Base-by-base conservation (phyloP, 2,888 invertebrate genomes). In the Baronia brevicornis region DNA sequence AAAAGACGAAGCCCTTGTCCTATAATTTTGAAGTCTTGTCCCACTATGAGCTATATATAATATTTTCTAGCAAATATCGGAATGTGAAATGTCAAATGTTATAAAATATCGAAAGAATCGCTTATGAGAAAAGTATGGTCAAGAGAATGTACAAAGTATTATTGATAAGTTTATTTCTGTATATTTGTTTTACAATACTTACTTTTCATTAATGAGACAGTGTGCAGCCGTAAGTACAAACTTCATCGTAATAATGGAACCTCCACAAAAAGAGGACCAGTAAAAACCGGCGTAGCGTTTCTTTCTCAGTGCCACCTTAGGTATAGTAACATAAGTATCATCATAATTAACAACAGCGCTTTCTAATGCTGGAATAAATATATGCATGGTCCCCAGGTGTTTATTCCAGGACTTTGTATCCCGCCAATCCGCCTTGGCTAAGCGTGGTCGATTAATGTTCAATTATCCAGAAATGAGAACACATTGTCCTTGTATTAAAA, bases 261-360 rank as follows among this genome's bases (percentile, higher is more conserved):
- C 58, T 1, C 60, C 60, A 39, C 58, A 60, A 32, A 51, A 53
- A 2, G 52, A 31, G 5, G 19, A 22, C 59, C 57, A 60, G 17
- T 37, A 31, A 5, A 39, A 21, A 0, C 46, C 48, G n/a, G 11
- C 20, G 7, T 36, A 32, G 8, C 21, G 15, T 8, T 30, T 37
- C 34, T 39, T 35, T 28, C 52, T 38, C 4, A 57, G 25, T 2
- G 51, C 38, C 2, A 52, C 39, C 48, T 51, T 19, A 31, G 23
- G 28, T 9, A 20, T 11, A 29, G 2, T 3, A 22, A 9, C 17
- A 11, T 21, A 24, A 12, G 22, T 35, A 36, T 21, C 36, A 14
- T 15, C 14, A 15, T 15, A 7, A 8, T 26, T 7, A 5, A 9
- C 8, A 21, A 21, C 5, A 18, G 10, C 5, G 2, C 9, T 21